These are phyloP conservation scores for Parus major DNA, from an alignment of 2,113 vertebrate species.

Conservation along the genomic window DNA sequence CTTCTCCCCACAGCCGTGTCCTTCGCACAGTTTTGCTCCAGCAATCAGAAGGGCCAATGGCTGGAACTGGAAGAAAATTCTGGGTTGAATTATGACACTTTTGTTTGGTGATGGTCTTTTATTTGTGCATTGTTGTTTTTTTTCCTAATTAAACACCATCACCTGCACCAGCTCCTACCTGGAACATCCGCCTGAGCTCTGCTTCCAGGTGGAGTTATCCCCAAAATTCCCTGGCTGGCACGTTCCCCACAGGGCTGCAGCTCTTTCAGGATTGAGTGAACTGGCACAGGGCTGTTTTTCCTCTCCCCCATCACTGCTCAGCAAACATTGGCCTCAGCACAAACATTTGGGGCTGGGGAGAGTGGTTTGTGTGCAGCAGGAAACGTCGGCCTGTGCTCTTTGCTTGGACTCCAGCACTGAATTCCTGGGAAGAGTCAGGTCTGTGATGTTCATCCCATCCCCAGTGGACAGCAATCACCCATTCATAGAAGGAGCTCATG, in stretches of 20 bases:
- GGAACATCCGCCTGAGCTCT: neutral
- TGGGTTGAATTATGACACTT: neutral
- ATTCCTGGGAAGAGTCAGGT: constrained; percentile 41
- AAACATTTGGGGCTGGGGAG: constrained; percentile 17
- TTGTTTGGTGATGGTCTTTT: neutral
- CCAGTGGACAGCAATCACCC: constrained; percentile 43
- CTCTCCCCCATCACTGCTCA: neutral
- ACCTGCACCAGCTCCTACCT: neutral
- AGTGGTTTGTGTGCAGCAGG: constrained; percentile 36
- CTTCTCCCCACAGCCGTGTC: neutral
- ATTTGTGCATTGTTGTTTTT: neutral
- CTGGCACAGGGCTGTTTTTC: neutral
- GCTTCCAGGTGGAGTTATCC: neutral
- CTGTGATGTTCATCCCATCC: constrained; percentile 48
- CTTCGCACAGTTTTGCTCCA: neutral
- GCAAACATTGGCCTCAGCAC: constrained; percentile 39
- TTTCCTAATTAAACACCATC: neutral
- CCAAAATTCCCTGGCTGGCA: neutral
- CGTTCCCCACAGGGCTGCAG: neutral
- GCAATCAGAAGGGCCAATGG: neutral
- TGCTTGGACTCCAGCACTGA: constrained; percentile 6
- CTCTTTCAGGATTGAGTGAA: neutral
- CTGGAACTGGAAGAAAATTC: neutral
- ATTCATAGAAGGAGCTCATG: constrained; percentile 32
- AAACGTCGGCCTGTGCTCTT: neutral